Evolutionary conservation across 1,140 invertebrate species (phyloP).

Genomic region (Psix sp.): DNA sequence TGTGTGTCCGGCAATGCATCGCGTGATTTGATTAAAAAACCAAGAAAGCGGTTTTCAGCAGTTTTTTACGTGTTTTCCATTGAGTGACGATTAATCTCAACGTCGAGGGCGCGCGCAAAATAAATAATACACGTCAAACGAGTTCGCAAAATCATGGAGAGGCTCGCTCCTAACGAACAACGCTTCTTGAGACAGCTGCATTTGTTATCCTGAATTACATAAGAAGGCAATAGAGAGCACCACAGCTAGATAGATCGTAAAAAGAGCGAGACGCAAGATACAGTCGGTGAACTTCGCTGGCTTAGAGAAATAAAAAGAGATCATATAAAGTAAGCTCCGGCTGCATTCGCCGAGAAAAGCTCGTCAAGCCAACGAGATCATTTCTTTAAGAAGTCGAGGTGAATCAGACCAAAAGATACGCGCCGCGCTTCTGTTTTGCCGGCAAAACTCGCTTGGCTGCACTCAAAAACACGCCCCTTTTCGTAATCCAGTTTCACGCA

Average conservation of each 20-base stretch:
- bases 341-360: too few species aligned
- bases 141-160: constrained; percentile 16
- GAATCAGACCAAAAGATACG: constrained; percentile 28
- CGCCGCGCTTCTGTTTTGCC: constrained; percentile 33
- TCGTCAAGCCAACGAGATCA: constrained; percentile 36
- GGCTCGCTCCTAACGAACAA: constrained; percentile 59
- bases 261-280: constrained; percentile 51
- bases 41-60: too few species aligned
- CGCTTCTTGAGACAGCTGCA: constrained; percentile 62
- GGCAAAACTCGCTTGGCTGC: constrained; percentile 1
- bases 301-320: constrained; percentile 41
- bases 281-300: constrained; percentile 34
- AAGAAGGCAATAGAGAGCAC: constrained; percentile 43
- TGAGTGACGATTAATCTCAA: too few species aligned
- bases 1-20: constrained; percentile 16
- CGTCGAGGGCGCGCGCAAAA: constrained; percentile 12
- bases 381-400: constrained; percentile 41
- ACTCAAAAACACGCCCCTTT: constrained; percentile 9
- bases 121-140: constrained; percentile 31
- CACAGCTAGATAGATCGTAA: constrained; percentile 48
- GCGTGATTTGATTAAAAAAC: constrained; percentile 8
- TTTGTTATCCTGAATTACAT: constrained; percentile 68
- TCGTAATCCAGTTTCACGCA: constrained; percentile 8
- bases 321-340: constrained; percentile 36
- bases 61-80: too few species aligned